These are phyloP conservation scores for Tokudaia tokunoshimensis DNA, from an alignment of 2,797 vertebrate species.

Conservation along the genomic window DNA sequence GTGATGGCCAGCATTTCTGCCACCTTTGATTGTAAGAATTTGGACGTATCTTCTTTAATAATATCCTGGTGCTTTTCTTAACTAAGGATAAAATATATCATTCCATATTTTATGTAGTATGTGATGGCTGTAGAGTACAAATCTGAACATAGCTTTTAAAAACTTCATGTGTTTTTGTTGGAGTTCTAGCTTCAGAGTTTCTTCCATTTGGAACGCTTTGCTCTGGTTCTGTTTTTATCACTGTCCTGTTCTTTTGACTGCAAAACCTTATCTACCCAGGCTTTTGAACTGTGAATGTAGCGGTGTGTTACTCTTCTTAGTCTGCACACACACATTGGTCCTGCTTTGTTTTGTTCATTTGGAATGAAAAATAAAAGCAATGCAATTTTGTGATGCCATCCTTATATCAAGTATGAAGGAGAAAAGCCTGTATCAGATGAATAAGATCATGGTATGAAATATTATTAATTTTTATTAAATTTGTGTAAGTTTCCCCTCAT, in stretches of 20 bases:
- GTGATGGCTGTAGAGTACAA: neutral
- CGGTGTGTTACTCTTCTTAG: neutral
- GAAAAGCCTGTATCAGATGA: neutral
- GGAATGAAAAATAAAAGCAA: neutral
- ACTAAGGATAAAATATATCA: neutral
- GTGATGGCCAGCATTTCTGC: neutral
- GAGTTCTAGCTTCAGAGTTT: constrained; percentile 12
- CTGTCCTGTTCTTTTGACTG: neutral
- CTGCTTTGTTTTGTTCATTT: neutral
- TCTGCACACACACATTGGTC: neutral
- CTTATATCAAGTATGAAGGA: constrained; percentile 14
- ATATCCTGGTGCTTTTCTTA: neutral
- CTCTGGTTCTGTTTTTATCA: neutral
- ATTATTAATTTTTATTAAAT: neutral
- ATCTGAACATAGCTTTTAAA: neutral
- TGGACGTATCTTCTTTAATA: neutral
- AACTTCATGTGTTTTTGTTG: neutral
- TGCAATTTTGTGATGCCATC: neutral
- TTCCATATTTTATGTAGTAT: neutral
- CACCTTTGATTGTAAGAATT: neutral
- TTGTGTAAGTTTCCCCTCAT: neutral
- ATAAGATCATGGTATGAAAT: neutral
- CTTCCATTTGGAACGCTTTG: neutral
- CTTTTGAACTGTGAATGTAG: neutral
- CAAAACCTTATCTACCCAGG: neutral